These are phyloP conservation scores for Cybosia mesomella DNA, from an alignment of 2,888 invertebrate genomes.

Conservation along the genomic window DNA sequence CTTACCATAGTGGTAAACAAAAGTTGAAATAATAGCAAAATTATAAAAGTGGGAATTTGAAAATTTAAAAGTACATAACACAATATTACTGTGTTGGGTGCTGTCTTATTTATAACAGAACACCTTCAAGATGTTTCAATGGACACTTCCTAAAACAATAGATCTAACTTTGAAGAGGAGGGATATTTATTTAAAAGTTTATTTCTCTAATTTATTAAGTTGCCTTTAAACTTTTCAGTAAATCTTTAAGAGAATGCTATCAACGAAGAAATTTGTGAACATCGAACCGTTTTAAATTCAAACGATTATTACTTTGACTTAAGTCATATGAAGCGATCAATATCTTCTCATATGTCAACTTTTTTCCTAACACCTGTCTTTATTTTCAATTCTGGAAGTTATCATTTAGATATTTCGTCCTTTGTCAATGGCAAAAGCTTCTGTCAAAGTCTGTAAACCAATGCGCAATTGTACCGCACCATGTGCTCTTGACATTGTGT, in stretches of 20 bases:
- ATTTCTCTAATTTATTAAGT: no score
- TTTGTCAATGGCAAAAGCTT: not conserved
- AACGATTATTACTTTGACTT: not conserved
- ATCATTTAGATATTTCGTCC: not conserved
- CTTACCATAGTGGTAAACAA: not conserved
- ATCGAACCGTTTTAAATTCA: not conserved
- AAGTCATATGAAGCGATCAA: not conserved
- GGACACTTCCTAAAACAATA: no score
- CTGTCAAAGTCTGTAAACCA: not conserved
- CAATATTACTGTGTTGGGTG: no score
- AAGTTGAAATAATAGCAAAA: not conserved
- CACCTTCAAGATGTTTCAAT: no score
- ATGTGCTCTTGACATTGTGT: constrained; percentile 32
- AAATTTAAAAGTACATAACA: no score
- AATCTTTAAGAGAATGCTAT: not conserved
- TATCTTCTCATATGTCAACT: not conserved
- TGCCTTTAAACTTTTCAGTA: not conserved
- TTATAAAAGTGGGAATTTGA: no score
- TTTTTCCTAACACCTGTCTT: not conserved
- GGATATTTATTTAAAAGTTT: no score
- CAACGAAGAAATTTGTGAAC: no score
- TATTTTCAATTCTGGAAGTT: not conserved
- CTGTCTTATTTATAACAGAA: no score
- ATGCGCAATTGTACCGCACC: not conserved
- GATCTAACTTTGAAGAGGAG: no score